These are phyloP conservation scores for Hydroisotoma schaefferi DNA, from an alignment of 2,888 invertebrate species.

Conservation along the genomic window DNA sequence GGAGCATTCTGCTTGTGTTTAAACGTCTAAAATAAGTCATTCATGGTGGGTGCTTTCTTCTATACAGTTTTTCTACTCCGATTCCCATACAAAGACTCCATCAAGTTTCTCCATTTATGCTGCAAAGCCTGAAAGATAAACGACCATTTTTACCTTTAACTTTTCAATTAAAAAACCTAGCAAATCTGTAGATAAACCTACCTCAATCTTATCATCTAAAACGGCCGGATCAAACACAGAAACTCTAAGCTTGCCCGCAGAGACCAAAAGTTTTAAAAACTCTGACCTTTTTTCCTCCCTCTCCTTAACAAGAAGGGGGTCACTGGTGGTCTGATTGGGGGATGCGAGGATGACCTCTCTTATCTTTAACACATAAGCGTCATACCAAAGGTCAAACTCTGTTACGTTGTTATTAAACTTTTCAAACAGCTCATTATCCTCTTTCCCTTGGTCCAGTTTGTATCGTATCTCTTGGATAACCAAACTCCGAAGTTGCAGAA, in stretches of 20 bases:
- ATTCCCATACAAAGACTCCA: constrained; percentile 28
- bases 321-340: constrained; percentile 10
- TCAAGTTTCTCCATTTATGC: constrained; percentile 31
- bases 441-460: constrained; percentile 13
- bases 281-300: constrained; percentile 28
- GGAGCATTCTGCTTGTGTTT: too few relatives aligned
- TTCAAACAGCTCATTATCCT: constrained; percentile 11
- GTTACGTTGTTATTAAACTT: constrained; percentile 15
- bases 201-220: constrained; percentile 37
- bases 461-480: constrained; percentile 24
- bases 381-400: constrained; percentile 31
- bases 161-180: neutral
- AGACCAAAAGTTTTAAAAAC: constrained; percentile 29
- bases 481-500: constrained; percentile 20
- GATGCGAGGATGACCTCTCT: constrained; percentile 10
- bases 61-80: constrained; percentile 29
- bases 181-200: constrained; percentile 7
- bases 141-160: neutral
- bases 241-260: constrained; percentile 29
- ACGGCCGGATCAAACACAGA: constrained; percentile 35
- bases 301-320: constrained; percentile 16
- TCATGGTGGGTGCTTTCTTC: too few relatives aligned
- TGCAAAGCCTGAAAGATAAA: constrained; percentile 26
- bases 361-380: constrained; percentile 25
- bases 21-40: too few relatives aligned